Base-by-base conservation (phyloP, 2,797 vertebrate genomes). In the Avahi laniger region DNA sequence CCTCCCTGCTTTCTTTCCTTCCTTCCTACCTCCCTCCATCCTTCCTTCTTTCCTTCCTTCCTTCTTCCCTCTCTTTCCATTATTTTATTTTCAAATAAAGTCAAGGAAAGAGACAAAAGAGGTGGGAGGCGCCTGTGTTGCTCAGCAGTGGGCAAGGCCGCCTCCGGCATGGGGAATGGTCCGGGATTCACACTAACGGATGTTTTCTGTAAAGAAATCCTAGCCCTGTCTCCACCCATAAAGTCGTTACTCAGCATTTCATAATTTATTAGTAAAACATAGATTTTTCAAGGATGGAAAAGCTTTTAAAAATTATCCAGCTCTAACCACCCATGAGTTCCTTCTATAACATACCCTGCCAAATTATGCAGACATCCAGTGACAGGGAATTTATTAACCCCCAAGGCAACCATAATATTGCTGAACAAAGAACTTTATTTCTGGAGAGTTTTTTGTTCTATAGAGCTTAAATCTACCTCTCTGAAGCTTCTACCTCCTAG, bases 181-280 rank as follows among this genome's bases (percentile, higher is more conserved):
- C 15, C 59, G 46, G 18, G 52, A 84, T 88, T 95, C 75, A 41
- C 14, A 46, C 11, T 57, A 88, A 87, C 76, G 96, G 43, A 69
- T 14, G 35, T 88, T 94, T 94, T 95, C 73, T 54, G 33, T 69
- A 73, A 93, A 89, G 48, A 93, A 67, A 76, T 91, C 24, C 43
- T 43, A 33, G 33, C 52, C 33, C 20, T 87, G 38, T 61, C 35
- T 84, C 52, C 15, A 83, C 26, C 80, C 61, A 52, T 33, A 81
- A 88, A 96, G 46, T 41, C 28, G 7, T 72, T 69, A 52, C 6
- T 48, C 50, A 61, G 52, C 46, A 72, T 91, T 92, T 91, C 30
- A 33, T 75, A 82, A 80, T 54, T 86, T 84, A 59, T 43, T 89
- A 86, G 48, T 54, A 69, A 78, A 95, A 61, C 46, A 46, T 57